Evolutionary conservation across 2,888 invertebrate genomes (phyloP).

Genomic region (Chymomyza procnemis): DNA sequence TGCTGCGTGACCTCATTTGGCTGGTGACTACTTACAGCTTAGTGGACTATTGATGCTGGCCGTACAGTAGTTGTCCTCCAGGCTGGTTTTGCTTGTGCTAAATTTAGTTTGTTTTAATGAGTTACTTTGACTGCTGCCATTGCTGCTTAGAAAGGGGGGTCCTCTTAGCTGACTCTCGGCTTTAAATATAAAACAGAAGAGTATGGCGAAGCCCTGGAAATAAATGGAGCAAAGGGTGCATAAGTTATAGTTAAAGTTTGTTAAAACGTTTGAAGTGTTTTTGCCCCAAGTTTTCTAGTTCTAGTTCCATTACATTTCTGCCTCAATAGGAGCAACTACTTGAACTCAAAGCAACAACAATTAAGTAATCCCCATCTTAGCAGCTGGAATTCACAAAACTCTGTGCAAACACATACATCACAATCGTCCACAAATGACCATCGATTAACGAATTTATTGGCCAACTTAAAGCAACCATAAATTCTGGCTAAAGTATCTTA

Average conservation of each 20-base stretch:
- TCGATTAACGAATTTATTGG: constrained; percentile 32
- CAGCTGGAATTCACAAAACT: not conserved
- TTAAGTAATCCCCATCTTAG: not conserved
- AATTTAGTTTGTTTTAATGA: constrained; percentile 71
- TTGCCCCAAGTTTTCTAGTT: not conserved
- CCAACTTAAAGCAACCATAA: constrained; percentile 35
- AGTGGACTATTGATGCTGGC: constrained; percentile 77
- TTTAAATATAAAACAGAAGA: constrained; percentile 78
- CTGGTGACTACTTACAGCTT: constrained; percentile 74
- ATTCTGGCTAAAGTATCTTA: constrained; percentile 35
- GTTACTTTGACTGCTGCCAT: constrained; percentile 56
- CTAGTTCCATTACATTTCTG: no score
- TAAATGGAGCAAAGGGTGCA: not conserved
- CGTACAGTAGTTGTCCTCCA: constrained; percentile 78
- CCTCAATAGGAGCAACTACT: not conserved
- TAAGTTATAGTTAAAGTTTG: no score
- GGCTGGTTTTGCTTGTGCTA: constrained; percentile 74
- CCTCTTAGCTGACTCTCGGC: constrained; percentile 75
- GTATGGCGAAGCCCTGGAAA: constrained; percentile 76
- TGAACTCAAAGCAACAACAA: not conserved
- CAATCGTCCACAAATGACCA: not conserved
- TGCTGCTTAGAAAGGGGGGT: constrained; percentile 57
- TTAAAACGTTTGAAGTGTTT: no score
- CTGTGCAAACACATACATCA: not conserved
- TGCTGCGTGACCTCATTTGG: not conserved